phyloP scores from a whole-genome alignment of 2,113 vertebrate species.

The Ovis canadensis region DNA sequence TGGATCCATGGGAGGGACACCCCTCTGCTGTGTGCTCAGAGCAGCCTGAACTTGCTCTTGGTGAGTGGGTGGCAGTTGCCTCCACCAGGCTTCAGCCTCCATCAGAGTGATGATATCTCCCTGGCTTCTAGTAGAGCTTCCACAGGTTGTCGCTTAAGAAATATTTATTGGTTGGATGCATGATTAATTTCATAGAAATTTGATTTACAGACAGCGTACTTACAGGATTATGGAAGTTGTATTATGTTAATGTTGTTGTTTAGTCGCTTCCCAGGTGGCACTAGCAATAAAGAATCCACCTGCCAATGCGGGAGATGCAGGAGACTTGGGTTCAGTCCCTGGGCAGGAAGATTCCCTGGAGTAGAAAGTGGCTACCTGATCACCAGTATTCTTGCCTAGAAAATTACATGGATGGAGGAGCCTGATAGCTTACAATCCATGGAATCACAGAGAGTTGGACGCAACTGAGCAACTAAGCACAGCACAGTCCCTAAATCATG shows the following conservation, averaged over 20 bases:
- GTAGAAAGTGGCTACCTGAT: neutral
- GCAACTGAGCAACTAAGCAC: neutral
- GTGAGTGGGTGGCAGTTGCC: neutral
- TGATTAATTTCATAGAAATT: slow-evolving; percentile 29
- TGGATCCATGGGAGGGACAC: neutral
- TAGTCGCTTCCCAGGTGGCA: neutral
- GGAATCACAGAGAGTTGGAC: neutral
- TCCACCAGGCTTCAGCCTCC: neutral
- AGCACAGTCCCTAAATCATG: neutral
- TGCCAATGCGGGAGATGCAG: neutral
- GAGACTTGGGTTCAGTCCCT: neutral
- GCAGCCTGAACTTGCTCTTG: neutral
- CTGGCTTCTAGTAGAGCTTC: neutral
- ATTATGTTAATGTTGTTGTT: neutral
- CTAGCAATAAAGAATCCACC: neutral
- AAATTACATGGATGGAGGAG: neutral
- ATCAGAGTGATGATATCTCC: neutral
- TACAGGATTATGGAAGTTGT: neutral
- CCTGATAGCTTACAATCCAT: neutral
- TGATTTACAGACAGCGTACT: neutral
- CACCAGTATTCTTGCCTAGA: neutral
- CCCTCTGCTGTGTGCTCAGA: neutral
- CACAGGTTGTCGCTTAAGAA: neutral
- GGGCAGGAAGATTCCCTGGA: neutral
- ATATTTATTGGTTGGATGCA: neutral